Evolutionary conservation across 2,797 vertebrate genomes (phyloP), one percentile per base, ranked within the genome.

Genomic region (Gorsachius magnificus): DNA sequence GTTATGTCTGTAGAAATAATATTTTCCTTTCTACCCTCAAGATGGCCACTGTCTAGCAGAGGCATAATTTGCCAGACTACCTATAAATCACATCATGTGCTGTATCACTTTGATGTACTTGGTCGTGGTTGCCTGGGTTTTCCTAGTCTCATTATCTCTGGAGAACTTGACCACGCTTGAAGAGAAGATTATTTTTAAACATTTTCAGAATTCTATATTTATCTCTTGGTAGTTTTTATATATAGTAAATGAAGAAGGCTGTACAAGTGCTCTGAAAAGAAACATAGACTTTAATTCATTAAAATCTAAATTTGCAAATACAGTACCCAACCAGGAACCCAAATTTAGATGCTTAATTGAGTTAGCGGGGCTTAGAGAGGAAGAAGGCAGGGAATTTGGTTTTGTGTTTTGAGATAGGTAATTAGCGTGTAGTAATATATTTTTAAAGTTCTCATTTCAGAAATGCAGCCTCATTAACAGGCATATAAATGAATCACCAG

Each of bases 291-390:
- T 88, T 87, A 93, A 89, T 95, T 93, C 71, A 77, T 96, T 93
- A 95, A 93, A 90, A 84, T 82, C 58, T 85, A 77, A 71, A 93
- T 93, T 68, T 95, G n/a, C 50, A 90, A 95, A 89, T 65, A 56
- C 33, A 31, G 60, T 65, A 75, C 36, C 60, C 86, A 78, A 54
- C 53, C 2, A 16, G 50, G 83, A 94, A 83, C 53, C 48, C 80
- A 84, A 91, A 94, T 95, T 95, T 94, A 93, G 80, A 76, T 91
- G 48, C 45, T 77, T 88, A 91, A 93, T 91, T 89, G 83, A 94
- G 83, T 90, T 95, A 92, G 93, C 11, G 5, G 22, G 19, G 28
- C n/a, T 90, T 56, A 4, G 9, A 89, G 58, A 87, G 36, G 60
- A 89, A 72, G 68, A 76, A 74, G 77, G 60, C 71, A 87, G 60